A percentile compares a stretch with the other conserved stretches of the same genome.
These are phyloP conservation scores for Leucopsar rothschildi DNA, from an alignment of 2,113 vertebrate genomes.

Conservation along the genomic window DNA sequence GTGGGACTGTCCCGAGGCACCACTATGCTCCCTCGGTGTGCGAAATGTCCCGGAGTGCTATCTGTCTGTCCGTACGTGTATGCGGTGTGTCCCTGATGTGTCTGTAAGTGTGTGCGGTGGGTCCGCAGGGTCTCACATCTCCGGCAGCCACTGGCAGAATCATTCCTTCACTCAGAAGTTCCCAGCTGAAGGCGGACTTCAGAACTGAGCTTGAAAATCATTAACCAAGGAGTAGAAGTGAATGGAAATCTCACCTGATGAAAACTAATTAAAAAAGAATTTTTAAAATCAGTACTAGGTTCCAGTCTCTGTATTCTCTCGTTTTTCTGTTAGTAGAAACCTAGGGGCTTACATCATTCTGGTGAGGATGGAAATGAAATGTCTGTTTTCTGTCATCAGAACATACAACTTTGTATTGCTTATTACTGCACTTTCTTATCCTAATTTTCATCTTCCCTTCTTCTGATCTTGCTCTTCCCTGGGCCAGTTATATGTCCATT, in stretches of 20 bases:
- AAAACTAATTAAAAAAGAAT: background rate
- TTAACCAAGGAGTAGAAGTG: background rate
- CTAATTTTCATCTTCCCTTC: background rate
- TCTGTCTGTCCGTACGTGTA: background rate
- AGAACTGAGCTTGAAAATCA: background rate
- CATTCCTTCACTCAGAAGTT: background rate
- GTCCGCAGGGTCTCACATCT: no score
- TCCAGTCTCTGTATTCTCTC: accelerated
- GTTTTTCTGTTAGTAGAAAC: background rate
- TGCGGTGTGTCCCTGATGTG: no score
- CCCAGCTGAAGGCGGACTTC: background rate
- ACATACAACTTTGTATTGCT: background rate
- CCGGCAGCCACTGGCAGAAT: background rate
- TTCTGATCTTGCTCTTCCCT: background rate
- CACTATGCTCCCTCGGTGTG: background rate
- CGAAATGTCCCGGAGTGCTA: background rate
- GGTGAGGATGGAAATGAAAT: background rate
- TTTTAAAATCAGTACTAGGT: background rate
- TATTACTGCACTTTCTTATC: background rate
- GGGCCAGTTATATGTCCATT: accelerated
- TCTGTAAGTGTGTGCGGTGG: no score
- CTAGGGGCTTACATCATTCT: accelerated
- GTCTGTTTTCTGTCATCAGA: background rate
- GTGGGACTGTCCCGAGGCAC: background rate
- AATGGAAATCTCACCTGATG: accelerated